These are phyloP conservation scores for Drosophila sproati DNA, from an alignment of 1,140 invertebrate species.

Conservation along the genomic window DNA sequence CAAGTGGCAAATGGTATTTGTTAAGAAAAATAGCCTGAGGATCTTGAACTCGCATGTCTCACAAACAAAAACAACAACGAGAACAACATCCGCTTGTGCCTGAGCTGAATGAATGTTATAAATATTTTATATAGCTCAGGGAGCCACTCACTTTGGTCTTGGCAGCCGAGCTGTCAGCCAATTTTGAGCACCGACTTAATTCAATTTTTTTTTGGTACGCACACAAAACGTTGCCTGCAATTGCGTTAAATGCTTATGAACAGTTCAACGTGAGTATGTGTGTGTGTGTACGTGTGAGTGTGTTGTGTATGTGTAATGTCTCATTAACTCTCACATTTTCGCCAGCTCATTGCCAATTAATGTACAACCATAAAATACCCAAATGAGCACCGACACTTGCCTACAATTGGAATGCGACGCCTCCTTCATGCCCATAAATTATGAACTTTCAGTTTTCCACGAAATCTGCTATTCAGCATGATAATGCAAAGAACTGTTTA, in stretches of 20 bases:
- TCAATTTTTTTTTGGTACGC: constrained; percentile 43
- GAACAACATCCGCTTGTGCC: constrained; percentile 13
- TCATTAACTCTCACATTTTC: constrained; percentile 46
- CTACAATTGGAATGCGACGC: background rate
- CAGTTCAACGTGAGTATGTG: constrained; percentile 11
- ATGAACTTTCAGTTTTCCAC: constrained; percentile 25
- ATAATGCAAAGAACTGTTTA: constrained; percentile 36
- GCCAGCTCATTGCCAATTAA: constrained; percentile 51
- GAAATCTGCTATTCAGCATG: constrained; percentile 48
- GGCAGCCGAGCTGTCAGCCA: background rate
- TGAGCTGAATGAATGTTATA: constrained; percentile 21
- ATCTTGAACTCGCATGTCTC: background rate
- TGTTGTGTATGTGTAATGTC: constrained; percentile 46
- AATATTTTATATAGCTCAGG: constrained; percentile 37
- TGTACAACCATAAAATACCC: constrained; percentile 37
- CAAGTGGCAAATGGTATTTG: constrained; percentile 30
- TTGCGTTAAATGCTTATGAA: constrained; percentile 52
- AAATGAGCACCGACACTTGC: constrained; percentile 15
- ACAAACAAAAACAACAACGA: constrained; percentile 17
- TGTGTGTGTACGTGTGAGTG: background rate
- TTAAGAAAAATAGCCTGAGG: constrained; percentile 33
- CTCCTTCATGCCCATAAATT: constrained; percentile 44
- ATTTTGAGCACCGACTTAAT: constrained; percentile 27
- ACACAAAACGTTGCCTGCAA: constrained; percentile 32
- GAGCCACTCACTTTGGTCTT: constrained; percentile 1